Conservation (phyloP, 2,113 vertebrate species). For the Argyrosomus japonicus region DNA sequence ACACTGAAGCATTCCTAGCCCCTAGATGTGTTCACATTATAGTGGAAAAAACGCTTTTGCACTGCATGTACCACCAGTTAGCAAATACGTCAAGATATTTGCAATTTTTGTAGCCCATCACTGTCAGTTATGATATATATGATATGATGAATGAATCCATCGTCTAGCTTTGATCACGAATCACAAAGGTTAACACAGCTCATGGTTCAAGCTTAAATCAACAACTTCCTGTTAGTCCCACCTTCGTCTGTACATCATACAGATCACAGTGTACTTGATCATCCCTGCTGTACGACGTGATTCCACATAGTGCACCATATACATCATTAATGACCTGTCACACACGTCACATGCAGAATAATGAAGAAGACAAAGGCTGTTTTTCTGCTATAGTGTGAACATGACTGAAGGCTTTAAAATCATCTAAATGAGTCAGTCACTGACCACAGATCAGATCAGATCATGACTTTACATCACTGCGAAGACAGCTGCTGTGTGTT, state of each 20-base stretch:
- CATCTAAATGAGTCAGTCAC: background rate
- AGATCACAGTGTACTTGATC: too few species aligned
- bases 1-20: background rate
- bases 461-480: background rate
- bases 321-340: background rate
- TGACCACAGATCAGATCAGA: background rate
- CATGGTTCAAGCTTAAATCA: too few species aligned
- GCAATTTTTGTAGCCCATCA: too few species aligned
- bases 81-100: too few species aligned
- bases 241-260: too few species aligned
- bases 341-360: background rate
- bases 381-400: background rate
- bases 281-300: too few species aligned
- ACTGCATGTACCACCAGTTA: background rate
- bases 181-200: too few species aligned
- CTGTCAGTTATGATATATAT: too few species aligned
- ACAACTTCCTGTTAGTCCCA: too few species aligned
- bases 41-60: background rate
- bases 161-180: too few species aligned
- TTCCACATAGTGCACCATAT: background rate
- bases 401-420: background rate
- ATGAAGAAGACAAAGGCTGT: background rate
- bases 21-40: background rate
- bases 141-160: too few species aligned
- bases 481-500: background rate